A percentile compares a stretch with the other conserved stretches of the same genome.
Conservation (phyloP, 2,797 vertebrate genomes). For the Loriculus beryllinus region DNA sequence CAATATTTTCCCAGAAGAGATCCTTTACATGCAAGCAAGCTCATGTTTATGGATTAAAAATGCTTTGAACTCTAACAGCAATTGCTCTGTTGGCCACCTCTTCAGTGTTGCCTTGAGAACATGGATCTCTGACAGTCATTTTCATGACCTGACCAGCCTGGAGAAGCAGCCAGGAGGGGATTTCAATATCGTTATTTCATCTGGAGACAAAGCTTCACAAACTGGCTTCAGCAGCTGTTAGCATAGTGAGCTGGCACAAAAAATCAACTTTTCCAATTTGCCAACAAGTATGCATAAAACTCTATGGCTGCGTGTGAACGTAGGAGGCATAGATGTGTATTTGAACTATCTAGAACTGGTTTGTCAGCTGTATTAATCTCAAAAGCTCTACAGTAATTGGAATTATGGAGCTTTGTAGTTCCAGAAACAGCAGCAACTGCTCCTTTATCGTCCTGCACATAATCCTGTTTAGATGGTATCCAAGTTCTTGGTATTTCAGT, state of each 20-base stretch:
- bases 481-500: background rate
- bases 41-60: conserved; percentile 60
- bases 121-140: background rate
- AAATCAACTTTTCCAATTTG: background rate
- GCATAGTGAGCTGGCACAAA: background rate
- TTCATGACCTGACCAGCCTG: background rate
- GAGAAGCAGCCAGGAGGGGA: background rate
- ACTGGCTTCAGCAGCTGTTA: background rate
- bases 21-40: conserved; percentile 9
- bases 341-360: background rate
- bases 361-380: background rate
- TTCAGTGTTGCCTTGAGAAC: conserved; percentile 18
- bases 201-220: background rate
- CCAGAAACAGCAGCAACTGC: background rate
- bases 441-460: background rate
- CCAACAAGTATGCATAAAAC: background rate
- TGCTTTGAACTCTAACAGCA: conserved; percentile 40
- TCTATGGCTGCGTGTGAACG: background rate
- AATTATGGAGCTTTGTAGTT: background rate
- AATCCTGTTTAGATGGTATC: background rate
- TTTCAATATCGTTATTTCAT: background rate
- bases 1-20: conserved; percentile 28
- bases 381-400: background rate
- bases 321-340: background rate
- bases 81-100: conserved; percentile 34